Percentiles rank a stretch among this genome's conserved stretches.
phyloP scores from a whole-genome alignment of 2,888 invertebrate species.

The Drosophila koepferae region DNA sequence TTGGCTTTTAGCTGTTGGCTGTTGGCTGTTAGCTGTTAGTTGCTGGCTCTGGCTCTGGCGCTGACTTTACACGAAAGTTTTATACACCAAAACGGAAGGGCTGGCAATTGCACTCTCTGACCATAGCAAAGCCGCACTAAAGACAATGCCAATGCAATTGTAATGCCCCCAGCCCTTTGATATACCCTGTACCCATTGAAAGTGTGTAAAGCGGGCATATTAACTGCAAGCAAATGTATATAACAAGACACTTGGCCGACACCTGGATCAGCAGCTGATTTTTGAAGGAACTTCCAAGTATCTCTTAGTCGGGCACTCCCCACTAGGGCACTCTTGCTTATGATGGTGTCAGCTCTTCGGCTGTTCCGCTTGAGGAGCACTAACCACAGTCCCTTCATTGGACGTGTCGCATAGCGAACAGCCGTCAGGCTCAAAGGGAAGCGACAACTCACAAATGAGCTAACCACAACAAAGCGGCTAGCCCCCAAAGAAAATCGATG shows the following conservation, averaged over 20 bases:
- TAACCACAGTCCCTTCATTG: slow-evolving; percentile 59
- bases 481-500: slow-evolving; percentile 20
- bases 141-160: slow-evolving; percentile 72
- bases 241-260: no score
- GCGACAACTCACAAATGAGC: slow-evolving; percentile 40
- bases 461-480: slow-evolving; percentile 65
- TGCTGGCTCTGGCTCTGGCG: slow-evolving; percentile 31
- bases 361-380: slow-evolving; percentile 45
- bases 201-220: not conserved
- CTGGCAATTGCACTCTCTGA: slow-evolving; percentile 61
- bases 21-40: slow-evolving; percentile 26
- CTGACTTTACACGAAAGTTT: slow-evolving; percentile 36
- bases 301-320: not conserved
- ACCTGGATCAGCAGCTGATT: not conserved
- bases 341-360: slow-evolving; percentile 8
- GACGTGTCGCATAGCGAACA: slow-evolving; percentile 53
- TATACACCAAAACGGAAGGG: slow-evolving; percentile 64
- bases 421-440: slow-evolving; percentile 32
- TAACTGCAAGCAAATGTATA: not conserved
- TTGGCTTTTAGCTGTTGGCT: slow-evolving; percentile 45
- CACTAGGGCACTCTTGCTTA: not conserved
- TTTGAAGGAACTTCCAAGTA: not conserved
- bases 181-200: not conserved
- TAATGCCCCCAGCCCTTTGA: slow-evolving; percentile 45
- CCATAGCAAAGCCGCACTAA: slow-evolving; percentile 27